Conservation (phyloP, 2,113 vertebrate genomes). For the Megaleporinus macrocephalus region DNA sequence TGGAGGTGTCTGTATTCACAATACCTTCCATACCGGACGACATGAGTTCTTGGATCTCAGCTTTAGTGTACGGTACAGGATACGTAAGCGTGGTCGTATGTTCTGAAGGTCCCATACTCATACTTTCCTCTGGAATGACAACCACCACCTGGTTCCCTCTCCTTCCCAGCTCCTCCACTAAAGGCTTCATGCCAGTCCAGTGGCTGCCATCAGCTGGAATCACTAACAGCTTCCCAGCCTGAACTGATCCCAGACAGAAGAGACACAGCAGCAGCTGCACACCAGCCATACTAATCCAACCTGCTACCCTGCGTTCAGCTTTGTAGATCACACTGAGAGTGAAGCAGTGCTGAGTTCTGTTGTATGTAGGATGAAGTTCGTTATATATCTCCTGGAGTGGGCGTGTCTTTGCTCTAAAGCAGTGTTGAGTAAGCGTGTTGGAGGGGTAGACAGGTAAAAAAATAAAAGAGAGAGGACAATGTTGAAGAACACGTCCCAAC, state of each 20-base stretch:
- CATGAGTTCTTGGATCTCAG: background rate
- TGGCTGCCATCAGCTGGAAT: constrained; percentile 80
- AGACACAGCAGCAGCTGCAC: constrained; percentile 35
- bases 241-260: constrained; percentile 26
- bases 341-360: no score
- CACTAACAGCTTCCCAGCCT: constrained; percentile 74
- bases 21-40: accelerated
- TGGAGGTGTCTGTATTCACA: constrained; percentile 1
- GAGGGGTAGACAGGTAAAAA: no score
- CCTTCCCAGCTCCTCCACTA: constrained; percentile 63
- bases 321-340: background rate
- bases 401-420: no score
- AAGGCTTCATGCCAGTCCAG: constrained; percentile 74
- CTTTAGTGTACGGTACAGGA: constrained; percentile 53
- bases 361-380: no score
- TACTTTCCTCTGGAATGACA: constrained; percentile 61
- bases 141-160: constrained; percentile 68
- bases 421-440: no score
- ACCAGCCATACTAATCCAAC: background rate
- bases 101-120: constrained; percentile 63
- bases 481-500: no score
- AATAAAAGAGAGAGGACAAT: no score
- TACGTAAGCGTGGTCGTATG: constrained; percentile 67
- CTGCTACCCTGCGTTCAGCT: background rate
- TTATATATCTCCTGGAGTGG: no score